Base-by-base conservation (phyloP, 2,888 invertebrate genomes). In the Entomobrya proxima region DNA sequence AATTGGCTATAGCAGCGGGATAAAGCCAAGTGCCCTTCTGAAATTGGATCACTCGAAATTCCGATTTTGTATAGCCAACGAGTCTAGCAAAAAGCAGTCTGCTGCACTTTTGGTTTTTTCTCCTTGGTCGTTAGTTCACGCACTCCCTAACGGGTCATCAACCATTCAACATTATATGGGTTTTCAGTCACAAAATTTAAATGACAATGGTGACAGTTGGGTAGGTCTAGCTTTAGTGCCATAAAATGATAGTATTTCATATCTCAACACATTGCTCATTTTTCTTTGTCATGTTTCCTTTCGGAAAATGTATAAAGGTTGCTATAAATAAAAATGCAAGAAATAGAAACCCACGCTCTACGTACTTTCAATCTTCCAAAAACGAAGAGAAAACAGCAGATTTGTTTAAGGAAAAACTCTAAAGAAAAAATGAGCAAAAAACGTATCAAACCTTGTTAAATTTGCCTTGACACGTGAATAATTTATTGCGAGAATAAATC, bases 401-500 rank as follows among this genome's bases (percentile, higher is more conserved):
- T 61, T 61, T 61, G 61, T 61, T 32, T n/a, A 30, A 75, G 52
- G 37, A 58, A 32, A 35, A 21, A 21, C 18, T n/a, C 2, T n/a
- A 18, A 18, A 50, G 24, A 75, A 75, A 75, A 75, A 15, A 61
- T 5, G 24, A 24, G 18, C 3, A 27, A 76, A 78, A 64, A 61
- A 64, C 30, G 64, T 40, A 76, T 76, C 40, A 61, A 44, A 40
- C 21, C 77, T 55, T 61, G 64, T 40, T 78, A 78, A 78, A 64
- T 78, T 78, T 76, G 37, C 40, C 75, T 78, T 64, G 77, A 78
- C 77, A 44, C 30, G 61, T 78, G 77, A 78, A 78, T 78, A 64
- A 78, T 78, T 78, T 78, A 78, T 78, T 30, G 32, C 30, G 7
- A 78, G 64, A 40, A 78, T 78, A 78, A 78, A 78, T 78, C 77